phyloP scores from a whole-genome alignment of 2,797 vertebrate genomes.

The Novumbra hubbsi region DNA sequence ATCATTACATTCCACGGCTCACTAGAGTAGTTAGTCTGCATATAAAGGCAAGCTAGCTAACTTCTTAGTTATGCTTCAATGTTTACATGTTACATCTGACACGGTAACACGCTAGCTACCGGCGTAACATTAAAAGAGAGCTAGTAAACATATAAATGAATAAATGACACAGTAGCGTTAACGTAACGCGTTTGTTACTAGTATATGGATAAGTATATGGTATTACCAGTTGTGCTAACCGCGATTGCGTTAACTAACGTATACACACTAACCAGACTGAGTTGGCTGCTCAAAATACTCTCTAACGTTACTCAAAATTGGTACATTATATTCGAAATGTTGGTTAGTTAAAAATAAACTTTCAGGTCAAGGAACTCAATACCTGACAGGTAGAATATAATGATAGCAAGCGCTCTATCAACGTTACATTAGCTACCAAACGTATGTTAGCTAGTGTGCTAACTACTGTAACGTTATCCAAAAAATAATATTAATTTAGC shows the following conservation, averaged over 20 bases:
- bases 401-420: slow-evolving; percentile 12
- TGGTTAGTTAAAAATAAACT: not conserved
- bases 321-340: not conserved
- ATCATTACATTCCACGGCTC: not conserved
- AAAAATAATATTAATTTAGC: not conserved
- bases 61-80: not conserved
- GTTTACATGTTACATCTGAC: not conserved
- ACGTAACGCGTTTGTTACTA: too few relatives aligned
- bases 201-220: too few relatives aligned
- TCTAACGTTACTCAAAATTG: not conserved
- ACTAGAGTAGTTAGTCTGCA: not conserved
- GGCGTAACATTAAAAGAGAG: not conserved
- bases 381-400: not conserved
- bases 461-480: not conserved
- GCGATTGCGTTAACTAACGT: too few relatives aligned
- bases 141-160: not conserved
- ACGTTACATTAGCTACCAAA: not conserved
- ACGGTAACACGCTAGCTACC: not conserved
- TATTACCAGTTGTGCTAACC: not conserved
- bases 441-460: not conserved
- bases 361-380: not conserved
- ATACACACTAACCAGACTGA: not conserved
- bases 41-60: not conserved
- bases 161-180: too few relatives aligned
- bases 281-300: not conserved